phyloP scores from a whole-genome alignment of 2,888 invertebrate genomes.

The Eugnorisma glareosa region DNA sequence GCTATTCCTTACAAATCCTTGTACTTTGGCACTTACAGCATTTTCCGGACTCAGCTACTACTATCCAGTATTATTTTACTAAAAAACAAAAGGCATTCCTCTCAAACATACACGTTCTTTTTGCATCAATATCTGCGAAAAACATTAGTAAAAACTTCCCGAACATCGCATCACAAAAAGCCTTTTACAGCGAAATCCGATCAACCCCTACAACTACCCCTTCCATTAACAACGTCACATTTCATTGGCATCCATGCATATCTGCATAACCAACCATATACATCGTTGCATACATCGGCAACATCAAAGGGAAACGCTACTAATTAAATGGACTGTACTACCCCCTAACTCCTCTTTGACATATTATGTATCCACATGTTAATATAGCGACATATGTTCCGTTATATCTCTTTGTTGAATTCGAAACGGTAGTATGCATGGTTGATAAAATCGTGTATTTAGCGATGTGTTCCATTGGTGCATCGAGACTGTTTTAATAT shows the following conservation, averaged over 20 bases:
- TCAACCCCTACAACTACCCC: slow-evolving; percentile 15
- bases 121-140: neutral
- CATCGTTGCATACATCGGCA: neutral
- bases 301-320: slow-evolving; percentile 56
- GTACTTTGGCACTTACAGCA: too few relatives aligned
- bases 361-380: neutral
- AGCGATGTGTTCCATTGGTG: neutral
- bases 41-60: too few relatives aligned
- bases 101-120: neutral
- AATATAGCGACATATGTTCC: slow-evolving; percentile 14
- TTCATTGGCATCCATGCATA: slow-evolving; percentile 39
- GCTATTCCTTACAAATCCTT: too few relatives aligned
- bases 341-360: slow-evolving; percentile 7
- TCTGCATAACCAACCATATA: slow-evolving; percentile 18
- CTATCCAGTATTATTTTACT: neutral
- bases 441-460: slow-evolving; percentile 1
- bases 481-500: neutral
- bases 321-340: slow-evolving; percentile 30
- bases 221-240: slow-evolving; percentile 27
- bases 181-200: slow-evolving; percentile 29
- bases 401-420: neutral
- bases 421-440: neutral
- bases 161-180: slow-evolving; percentile 18
- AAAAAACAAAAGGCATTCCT: neutral
- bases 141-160: slow-evolving; percentile 32